phyloP scores from a whole-genome alignment of 1,140 invertebrate species.

The Dermatophagoides farinae region DNA sequence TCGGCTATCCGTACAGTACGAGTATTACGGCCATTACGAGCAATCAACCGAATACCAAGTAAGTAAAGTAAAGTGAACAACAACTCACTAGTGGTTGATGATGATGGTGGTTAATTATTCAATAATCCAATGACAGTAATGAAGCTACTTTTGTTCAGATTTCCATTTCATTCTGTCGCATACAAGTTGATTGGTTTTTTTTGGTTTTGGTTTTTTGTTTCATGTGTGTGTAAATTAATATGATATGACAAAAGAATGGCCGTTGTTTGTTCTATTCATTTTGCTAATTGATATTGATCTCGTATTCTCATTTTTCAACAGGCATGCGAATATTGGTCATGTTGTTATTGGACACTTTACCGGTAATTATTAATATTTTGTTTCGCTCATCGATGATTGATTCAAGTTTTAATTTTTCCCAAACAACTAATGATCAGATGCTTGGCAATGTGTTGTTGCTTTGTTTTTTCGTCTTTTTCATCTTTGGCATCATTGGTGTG shows the following conservation, averaged over 20 bases:
- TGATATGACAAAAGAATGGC: too few relatives aligned
- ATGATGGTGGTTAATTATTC: neutral
- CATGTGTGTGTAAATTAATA: too few relatives aligned
- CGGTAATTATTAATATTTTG: conserved; percentile 23
- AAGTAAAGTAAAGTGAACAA: conserved; percentile 37
- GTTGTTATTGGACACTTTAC: conserved; percentile 92
- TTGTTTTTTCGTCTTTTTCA: conserved; percentile 99
- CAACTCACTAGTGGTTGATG: neutral
- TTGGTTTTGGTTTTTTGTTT: too few relatives aligned
- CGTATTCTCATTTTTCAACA: conserved; percentile 28
- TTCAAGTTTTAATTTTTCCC: too few relatives aligned
- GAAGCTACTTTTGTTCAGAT: too few relatives aligned
- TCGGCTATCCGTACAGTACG: conserved; percentile 93
- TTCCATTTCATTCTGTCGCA: neutral
- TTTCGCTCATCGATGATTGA: neutral
- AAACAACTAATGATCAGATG: too few relatives aligned
- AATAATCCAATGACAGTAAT: neutral
- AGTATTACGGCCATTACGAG: conserved; percentile 78
- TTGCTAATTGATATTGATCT: neutral
- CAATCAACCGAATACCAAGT: conserved; percentile 99
- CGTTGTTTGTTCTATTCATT: too few relatives aligned
- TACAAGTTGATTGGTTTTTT: too few relatives aligned
- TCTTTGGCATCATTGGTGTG: conserved; percentile 97
- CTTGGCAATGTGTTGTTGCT: conserved; percentile 90
- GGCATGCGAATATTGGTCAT: conserved; percentile 96